Evolutionary conservation across 2,113 vertebrate genomes (phyloP).

Genomic region (Plecotus auritus): DNA sequence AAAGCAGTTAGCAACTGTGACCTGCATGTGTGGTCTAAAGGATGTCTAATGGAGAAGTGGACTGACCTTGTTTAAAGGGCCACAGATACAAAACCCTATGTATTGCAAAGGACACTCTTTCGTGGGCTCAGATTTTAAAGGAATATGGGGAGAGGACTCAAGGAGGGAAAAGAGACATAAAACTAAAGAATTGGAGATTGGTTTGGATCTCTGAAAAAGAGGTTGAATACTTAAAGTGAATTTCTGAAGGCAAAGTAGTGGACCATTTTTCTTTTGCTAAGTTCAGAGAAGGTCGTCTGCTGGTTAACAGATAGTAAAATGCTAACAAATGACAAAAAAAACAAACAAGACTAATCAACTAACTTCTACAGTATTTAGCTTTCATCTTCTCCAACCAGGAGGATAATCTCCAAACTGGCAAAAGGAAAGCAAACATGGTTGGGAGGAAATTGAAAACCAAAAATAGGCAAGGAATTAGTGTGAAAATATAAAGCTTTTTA

Average conservation of each 20-base stretch:
- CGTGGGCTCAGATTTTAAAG: neutral
- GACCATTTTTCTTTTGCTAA: neutral
- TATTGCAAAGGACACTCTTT: neutral
- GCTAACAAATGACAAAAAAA: neutral
- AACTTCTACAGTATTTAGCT: neutral
- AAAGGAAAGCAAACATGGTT: neutral
- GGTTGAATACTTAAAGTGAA: neutral
- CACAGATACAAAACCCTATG: neutral
- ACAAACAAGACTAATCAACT: neutral
- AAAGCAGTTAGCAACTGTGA: neutral
- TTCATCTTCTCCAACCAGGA: neutral
- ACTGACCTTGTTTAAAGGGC: neutral
- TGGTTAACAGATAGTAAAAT: neutral
- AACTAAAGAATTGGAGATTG: neutral
- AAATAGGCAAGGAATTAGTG: neutral
- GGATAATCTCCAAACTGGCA: neutral
- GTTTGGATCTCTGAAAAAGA: neutral
- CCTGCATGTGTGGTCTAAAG: neutral
- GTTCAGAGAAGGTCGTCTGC: neutral
- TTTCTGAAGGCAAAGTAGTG: neutral
- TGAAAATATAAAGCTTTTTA: slow-evolving; percentile 26
- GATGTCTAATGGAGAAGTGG: neutral
- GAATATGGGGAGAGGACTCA: neutral
- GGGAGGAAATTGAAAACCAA: slow-evolving; percentile 31
- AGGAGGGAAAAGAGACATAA: neutral